Evolutionary conservation across 30 jellyfish, hydroid and myxozoan genomes (phyloP).

Genomic region (Cassiopea andromeda): DNA sequence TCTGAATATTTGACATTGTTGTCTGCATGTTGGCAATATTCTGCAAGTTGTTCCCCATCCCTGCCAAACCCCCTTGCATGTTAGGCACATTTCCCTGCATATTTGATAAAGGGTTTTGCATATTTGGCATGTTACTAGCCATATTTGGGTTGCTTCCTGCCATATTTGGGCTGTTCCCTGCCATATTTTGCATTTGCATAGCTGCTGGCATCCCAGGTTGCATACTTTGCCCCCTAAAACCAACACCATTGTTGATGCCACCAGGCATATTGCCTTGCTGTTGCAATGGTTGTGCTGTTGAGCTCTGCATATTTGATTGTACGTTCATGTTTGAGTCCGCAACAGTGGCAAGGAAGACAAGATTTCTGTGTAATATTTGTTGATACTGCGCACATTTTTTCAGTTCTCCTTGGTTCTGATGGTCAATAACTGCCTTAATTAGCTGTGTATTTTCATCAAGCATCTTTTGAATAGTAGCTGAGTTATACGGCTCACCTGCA

Average conservation of each 20-base stretch:
- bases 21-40: conserved; percentile 5
- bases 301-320: conserved; percentile 51
- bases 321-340: conserved; percentile 90
- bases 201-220: conserved; percentile 58
- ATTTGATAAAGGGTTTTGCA: not conserved
- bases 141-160: conserved; percentile 30
- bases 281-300: conserved; percentile 39
- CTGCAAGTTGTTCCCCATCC: conserved; percentile 30
- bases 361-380: conserved; percentile 85
- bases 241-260: conserved; percentile 12
- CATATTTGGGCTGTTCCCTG: conserved; percentile 36
- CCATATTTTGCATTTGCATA: conserved; percentile 68
- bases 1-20: not conserved
- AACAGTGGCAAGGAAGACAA: conserved; percentile 88
- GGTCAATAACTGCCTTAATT: conserved; percentile 86
- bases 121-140: conserved; percentile 50
- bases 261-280: conserved; percentile 54
- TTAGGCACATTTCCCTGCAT: conserved; percentile 20
- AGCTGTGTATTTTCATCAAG: conserved; percentile 92
- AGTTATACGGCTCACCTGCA: conserved; percentile 87
- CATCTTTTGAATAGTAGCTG: conserved; percentile 94
- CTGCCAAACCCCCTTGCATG: conserved; percentile 46
- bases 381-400: conserved; percentile 95
- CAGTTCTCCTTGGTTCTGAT: conserved; percentile 89
- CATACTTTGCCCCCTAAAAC: conserved; percentile 55